Evolutionary conservation across 1,140 invertebrate genomes (phyloP), one percentile per base, ranked within the genome.

Genomic region (Carcinoscorpius rotundicauda): DNA sequence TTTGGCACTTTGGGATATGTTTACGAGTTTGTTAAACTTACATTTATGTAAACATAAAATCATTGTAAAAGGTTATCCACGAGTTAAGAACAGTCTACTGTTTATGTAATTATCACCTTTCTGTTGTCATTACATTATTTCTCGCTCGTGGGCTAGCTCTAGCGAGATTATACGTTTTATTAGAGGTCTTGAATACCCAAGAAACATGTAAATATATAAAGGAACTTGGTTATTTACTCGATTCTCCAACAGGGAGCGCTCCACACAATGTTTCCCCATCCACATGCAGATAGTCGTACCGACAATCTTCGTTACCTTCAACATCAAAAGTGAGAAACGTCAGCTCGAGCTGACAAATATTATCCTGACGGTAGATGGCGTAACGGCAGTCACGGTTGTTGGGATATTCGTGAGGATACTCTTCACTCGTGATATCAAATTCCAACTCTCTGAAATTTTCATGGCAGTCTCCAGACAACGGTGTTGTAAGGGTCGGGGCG

Each of bases 241-340:
- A 29, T 29, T 29, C 58, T 29, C 58, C 58, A 6, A n/a, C 53
- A 55, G 29, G 29, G 29, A 65, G n/a, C 6, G 62, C 52, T 10
- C 70, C 73, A 62, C 73, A 74, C 5, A 72, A 55, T 58, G 65
- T 70, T 60, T 73, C 66, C 5, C 72, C 73, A 55, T 72, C 73
- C 58, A 74, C 67, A 10, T 67, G 60, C 3, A 74, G 53, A 65
- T 69, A 73, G 55, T 74, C 73, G 61, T 71, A 72, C 29, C 64
- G 62, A 63, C 73, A 74, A 6, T 67, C 64, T 51, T 70, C 66
- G 49, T 58, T 61, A 9, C 57, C 61, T 60, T 74, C 73, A 0
- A 73, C 57, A 53, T 74, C 69, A 60, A 74, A 74, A 3, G 62
- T 51, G 9, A 72, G 6, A 51, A 74, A 74, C n/a, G 62, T 59